Conservation (phyloP, 2,113 vertebrate species). For the Lanius collurio region DNA sequence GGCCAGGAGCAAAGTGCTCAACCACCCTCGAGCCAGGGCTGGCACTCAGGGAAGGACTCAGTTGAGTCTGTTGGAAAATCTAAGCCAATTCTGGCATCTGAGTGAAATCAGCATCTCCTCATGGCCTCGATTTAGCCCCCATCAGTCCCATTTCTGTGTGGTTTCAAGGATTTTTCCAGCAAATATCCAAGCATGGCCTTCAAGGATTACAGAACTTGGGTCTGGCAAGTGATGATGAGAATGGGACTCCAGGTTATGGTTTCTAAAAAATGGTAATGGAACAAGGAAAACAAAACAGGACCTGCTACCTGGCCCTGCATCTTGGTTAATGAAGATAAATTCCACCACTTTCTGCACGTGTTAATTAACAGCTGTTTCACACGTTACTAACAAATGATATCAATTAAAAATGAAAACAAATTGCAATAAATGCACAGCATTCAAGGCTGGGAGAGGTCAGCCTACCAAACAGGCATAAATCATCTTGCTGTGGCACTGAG, state of each 20-base stretch:
- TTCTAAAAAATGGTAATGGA: background rate
- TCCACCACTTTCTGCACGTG: background rate
- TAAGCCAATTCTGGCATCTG: accelerated
- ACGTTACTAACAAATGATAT: background rate
- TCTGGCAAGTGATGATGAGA: background rate
- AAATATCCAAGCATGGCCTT: background rate
- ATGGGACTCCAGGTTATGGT: background rate
- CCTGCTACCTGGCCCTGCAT: background rate
- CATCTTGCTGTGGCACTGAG: background rate
- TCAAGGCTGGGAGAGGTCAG: background rate
- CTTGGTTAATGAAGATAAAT: constrained; percentile 35
- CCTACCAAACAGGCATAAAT: background rate
- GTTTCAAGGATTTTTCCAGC: background rate
- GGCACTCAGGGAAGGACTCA: background rate
- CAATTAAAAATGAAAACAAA: constrained; percentile 21
- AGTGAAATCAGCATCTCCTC: background rate
- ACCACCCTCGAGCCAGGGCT: background rate
- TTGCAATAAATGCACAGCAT: background rate
- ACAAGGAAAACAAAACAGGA: background rate
- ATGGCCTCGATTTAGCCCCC: accelerated
- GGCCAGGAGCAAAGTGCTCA: background rate
- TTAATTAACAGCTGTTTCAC: constrained; percentile 25
- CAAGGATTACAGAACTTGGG: background rate
- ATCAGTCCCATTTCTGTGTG: accelerated
- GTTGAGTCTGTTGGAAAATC: background rate